A percentile compares a stretch with the other conserved stretches of the same genome.
Conservation (phyloP, 1,140 invertebrate genomes). For the Papilio machaon region DNA sequence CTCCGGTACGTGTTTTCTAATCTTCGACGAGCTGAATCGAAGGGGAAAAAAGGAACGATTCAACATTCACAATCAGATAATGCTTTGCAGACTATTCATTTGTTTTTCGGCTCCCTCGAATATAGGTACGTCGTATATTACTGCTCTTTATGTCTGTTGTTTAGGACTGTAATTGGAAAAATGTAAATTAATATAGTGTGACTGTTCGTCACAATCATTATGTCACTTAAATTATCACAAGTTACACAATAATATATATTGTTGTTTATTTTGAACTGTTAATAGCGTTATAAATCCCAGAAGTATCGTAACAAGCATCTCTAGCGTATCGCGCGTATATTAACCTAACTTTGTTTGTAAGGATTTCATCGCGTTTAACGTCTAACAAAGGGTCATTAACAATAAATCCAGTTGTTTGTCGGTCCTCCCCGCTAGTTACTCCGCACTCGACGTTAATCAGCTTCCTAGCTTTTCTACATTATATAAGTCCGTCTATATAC, state of each 20-base stretch:
- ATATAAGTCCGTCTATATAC: slow-evolving; percentile 62
- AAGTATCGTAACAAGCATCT: slow-evolving; percentile 25
- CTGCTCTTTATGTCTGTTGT: neutral
- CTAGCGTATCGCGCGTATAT: slow-evolving; percentile 28
- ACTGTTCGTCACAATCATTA: neutral
- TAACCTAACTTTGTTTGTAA: slow-evolving; percentile 57
- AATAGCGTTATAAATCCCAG: slow-evolving; percentile 29
- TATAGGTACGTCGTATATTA: slow-evolving; percentile 1
- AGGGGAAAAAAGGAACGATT: slow-evolving; percentile 53
- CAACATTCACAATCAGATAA: slow-evolving; percentile 29
- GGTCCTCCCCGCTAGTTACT: slow-evolving; percentile 59
- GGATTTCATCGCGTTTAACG: slow-evolving; percentile 70
- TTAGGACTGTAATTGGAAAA: neutral
- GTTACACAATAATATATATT: slow-evolving; percentile 6
- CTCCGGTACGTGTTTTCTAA: slow-evolving; percentile 74
- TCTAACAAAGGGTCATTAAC: slow-evolving; percentile 70
- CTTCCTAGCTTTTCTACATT: slow-evolving; percentile 68
- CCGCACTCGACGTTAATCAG: slow-evolving; percentile 74
- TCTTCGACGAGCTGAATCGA: slow-evolving; percentile 58
- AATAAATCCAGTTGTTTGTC: slow-evolving; percentile 75
- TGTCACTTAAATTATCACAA: neutral
- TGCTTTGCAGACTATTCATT: slow-evolving; percentile 33
- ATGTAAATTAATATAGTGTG: neutral
- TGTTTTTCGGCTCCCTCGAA: slow-evolving; percentile 13
- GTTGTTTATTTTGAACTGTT: slow-evolving; percentile 21